These are phyloP conservation scores for Aselliscus stoliczkanus DNA, from an alignment of 2,797 vertebrate species.

Conservation along the genomic window DNA sequence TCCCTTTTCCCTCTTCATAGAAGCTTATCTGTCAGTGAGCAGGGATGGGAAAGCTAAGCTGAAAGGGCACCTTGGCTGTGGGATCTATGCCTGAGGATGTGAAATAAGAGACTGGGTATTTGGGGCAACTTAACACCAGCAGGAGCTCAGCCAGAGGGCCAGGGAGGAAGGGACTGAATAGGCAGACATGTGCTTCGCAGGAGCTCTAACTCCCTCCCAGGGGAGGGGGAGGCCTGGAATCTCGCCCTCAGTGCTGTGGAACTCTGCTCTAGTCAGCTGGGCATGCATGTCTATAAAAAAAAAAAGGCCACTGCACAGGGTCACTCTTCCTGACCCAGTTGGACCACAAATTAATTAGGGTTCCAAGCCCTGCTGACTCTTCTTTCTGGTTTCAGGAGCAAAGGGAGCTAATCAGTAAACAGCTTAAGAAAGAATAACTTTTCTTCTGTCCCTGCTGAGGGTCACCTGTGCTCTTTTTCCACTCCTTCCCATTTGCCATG, in stretches of 20 bases:
- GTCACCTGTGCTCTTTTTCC: background rate
- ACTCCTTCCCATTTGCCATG: too few species aligned
- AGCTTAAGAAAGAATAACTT: background rate
- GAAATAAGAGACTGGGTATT: conserved; percentile 65
- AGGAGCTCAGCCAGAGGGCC: background rate
- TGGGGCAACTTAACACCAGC: conserved; percentile 62
- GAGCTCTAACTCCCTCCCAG: background rate
- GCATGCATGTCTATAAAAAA: background rate
- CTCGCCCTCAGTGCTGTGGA: background rate
- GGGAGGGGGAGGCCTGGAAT: background rate
- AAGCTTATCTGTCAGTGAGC: conserved; percentile 42
- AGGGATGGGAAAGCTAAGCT: conserved; percentile 18
- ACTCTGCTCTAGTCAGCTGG: conserved; percentile 40
- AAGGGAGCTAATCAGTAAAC: conserved; percentile 49
- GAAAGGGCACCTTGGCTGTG: conserved; percentile 57
- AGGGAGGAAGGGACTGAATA: conserved; percentile 27
- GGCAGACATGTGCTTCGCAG: background rate
- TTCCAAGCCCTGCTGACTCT: conserved; percentile 50
- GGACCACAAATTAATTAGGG: conserved; percentile 52
- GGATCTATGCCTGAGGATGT: conserved; percentile 41
- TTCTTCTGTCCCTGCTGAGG: background rate
- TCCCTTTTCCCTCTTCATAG: background rate
- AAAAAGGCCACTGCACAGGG: background rate
- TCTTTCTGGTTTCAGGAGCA: conserved; percentile 48
- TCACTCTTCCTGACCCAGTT: conserved; percentile 60